Conservation (phyloP, 2,888 invertebrate species). For the Xestia ashworthii region DNA sequence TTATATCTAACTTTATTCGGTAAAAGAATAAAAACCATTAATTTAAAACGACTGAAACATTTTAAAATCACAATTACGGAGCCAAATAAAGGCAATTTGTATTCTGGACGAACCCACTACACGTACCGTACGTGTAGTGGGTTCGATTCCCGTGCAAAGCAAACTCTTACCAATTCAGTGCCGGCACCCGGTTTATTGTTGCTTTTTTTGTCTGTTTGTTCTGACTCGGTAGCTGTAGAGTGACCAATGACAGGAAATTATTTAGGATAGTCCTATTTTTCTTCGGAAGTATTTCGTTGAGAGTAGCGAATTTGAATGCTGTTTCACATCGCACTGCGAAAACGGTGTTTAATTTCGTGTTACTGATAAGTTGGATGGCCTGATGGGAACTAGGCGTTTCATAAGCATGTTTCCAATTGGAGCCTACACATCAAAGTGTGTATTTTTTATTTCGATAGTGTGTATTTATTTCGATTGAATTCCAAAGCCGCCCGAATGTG, state of each 20-base stretch:
- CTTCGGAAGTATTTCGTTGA: not conserved
- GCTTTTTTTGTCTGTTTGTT: constrained; percentile 66
- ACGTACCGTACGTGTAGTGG: constrained; percentile 60
- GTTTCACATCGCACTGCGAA: not conserved
- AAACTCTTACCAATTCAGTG: constrained; percentile 68
- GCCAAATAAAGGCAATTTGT: constrained; percentile 67
- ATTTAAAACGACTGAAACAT: constrained; percentile 27
- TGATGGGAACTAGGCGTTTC: not conserved
- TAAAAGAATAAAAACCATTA: constrained; percentile 26
- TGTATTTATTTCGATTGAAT: no score
- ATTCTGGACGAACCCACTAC: constrained; percentile 62
- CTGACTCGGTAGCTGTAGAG: constrained; percentile 47
- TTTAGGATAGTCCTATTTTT: not conserved
- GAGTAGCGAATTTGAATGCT: not conserved
- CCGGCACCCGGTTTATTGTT: constrained; percentile 62
- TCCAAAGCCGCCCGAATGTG: not conserved
- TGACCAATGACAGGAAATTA: constrained; percentile 17
- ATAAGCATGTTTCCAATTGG: not conserved
- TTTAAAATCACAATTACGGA: constrained; percentile 60
- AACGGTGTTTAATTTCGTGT: not conserved
- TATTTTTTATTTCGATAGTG: no score
- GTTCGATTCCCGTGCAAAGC: constrained; percentile 67
- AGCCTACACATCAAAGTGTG: not conserved
- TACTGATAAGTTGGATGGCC: not conserved
- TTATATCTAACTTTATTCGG: constrained; percentile 3